Evolutionary conservation across 2,113 vertebrate species (phyloP), one percentile per base, ranked within the genome.

Genomic region (Oreochromis aureus): DNA sequence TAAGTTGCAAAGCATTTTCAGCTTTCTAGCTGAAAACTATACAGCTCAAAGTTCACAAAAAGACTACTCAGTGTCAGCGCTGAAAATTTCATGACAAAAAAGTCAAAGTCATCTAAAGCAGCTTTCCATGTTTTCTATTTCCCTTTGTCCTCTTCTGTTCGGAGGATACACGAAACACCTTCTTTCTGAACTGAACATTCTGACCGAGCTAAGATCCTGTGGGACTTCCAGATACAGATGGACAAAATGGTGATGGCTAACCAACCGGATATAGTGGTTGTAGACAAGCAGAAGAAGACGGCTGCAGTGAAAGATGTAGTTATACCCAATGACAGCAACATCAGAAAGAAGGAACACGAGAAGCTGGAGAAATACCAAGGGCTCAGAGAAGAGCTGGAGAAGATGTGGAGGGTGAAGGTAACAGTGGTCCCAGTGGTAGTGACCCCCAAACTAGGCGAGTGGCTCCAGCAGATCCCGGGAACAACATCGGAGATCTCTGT

Each of bases 311-410:
- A 22, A 4, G 53, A 55, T 55, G n/a, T 55, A 22, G 53, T 55
- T 2, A 11, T 22, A 22, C 53, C 0, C 10, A 54, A 22, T 54
- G 19, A 55, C 53, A 11, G n/a, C n/a, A 55, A 55, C 3, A 11
- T 6, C n/a, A 55, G 53, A 6, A 22, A 22, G n/a, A 22, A 55
- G n/a, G 53, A 55, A 55, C n/a, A 55, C n/a, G n/a, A 22, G 53
- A 22, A 55, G 53, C 53, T 22, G 3, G 53, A 55, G 53, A 22
- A 55, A 11, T 55, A 55, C 53, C 5, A 55, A 0, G 1, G 19
- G 19, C 48, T 51, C 18, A 51, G 53, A n/a, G 53, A 54, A n/a
- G n/a, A 11, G 10, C 53, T 55, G 2, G 53, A 55, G 53, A 55
- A 0, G n/a, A 22, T 55, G 53, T 55, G 53, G 10, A 22, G 1